phyloP scores from a whole-genome alignment of 2,888 invertebrate genomes.

The Diarsia rubi region DNA sequence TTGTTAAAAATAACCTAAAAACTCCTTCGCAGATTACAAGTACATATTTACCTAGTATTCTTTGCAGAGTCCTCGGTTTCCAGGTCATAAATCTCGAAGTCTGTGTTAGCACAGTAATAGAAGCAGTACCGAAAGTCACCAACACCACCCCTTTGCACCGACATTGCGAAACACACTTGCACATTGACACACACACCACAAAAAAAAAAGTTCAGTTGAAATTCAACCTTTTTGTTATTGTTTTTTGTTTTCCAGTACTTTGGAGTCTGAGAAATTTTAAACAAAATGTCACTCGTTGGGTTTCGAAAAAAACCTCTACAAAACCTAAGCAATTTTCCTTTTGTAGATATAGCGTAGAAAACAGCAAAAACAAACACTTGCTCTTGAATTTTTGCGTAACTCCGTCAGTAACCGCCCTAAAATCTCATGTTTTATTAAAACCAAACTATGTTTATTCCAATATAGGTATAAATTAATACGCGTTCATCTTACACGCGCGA shows the following conservation, averaged over 20 bases:
- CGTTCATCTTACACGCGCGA: constrained; percentile 52
- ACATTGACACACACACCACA: constrained; percentile 77
- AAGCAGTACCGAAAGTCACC: constrained; percentile 84
- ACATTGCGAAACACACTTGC: constrained; percentile 72
- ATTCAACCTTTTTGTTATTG: not conserved
- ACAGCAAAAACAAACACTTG: not conserved
- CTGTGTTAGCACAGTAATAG: constrained; percentile 83
- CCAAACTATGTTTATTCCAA: not conserved
- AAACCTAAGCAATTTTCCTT: not conserved
- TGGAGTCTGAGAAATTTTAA: not conserved
- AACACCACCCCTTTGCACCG: constrained; percentile 81
- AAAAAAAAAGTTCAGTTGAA: constrained; percentile 2
- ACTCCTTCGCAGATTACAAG: not conserved
- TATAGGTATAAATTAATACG: constrained; percentile 3
- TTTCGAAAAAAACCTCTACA: constrained; percentile 14
- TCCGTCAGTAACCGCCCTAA: not conserved
- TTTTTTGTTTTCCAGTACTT: not conserved
- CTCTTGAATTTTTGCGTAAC: not conserved
- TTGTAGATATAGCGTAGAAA: not conserved
- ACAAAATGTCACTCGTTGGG: not conserved
- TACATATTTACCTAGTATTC: constrained; percentile 69
- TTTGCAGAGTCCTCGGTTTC: constrained; percentile 77
- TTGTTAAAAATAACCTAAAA: not conserved
- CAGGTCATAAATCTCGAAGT: constrained; percentile 88
- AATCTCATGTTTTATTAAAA: not conserved